Evolutionary conservation across 2,888 invertebrate genomes (phyloP).

Genomic region (Sesamia inferens): DNA sequence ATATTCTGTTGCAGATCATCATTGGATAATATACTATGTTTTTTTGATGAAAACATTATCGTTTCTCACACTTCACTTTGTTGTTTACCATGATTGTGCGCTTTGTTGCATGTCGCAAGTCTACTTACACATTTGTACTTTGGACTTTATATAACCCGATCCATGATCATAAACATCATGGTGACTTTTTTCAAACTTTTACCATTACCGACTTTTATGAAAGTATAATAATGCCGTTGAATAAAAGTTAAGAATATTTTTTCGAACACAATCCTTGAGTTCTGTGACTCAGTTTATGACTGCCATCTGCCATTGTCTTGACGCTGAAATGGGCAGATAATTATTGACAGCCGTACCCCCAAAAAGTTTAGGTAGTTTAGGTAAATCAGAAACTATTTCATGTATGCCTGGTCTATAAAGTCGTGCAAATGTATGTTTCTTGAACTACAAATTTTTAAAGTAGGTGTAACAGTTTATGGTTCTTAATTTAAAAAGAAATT

Average conservation of each 20-base stretch:
- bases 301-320: background rate
- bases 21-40: slow-evolving; percentile 23
- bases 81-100: no score
- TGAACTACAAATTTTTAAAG: no score
- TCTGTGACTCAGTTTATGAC: background rate
- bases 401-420: no score
- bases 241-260: background rate
- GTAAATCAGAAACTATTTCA: background rate
- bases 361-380: slow-evolving; percentile 13
- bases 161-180: background rate
- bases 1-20: slow-evolving; percentile 69
- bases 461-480: no score
- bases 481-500: no score
- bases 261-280: background rate
- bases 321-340: background rate
- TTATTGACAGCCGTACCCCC: background rate
- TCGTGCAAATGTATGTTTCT: no score
- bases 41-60: slow-evolving; percentile 30
- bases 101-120: background rate
- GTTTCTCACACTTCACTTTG: background rate
- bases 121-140: background rate
- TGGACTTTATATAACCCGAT: background rate
- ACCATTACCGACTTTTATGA: background rate
- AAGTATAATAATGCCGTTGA: no score
- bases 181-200: background rate